phyloP scores from a whole-genome alignment of 2,797 vertebrate genomes.

The Ctenosaura bakeri region DNA sequence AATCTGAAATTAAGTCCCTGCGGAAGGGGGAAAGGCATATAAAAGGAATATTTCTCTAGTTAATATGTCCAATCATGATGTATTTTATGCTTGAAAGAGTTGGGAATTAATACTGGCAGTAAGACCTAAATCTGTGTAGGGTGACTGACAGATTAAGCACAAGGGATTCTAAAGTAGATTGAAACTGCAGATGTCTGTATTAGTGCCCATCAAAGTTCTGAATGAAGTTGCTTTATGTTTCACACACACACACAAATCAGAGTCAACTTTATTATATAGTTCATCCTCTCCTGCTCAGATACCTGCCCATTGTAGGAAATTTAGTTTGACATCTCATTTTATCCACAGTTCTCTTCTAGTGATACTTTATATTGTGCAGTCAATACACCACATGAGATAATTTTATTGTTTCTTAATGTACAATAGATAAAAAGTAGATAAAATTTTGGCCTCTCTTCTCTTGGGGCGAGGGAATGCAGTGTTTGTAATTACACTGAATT shows the following conservation, averaged over 20 bases:
- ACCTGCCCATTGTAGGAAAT: conserved; percentile 39
- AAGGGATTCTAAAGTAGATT: conserved; percentile 72
- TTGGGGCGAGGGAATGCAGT: neutral
- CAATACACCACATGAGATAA: neutral
- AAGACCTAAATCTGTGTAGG: conserved; percentile 71
- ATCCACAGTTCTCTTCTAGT: neutral
- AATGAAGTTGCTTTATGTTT: conserved; percentile 67
- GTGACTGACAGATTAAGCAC: conserved; percentile 78
- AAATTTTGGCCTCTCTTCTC: neutral
- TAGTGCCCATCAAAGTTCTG: conserved; percentile 66
- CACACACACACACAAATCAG: conserved; percentile 25
- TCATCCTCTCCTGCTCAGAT: conserved; percentile 29
- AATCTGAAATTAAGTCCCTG: conserved; percentile 32
- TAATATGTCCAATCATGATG: conserved; percentile 54
- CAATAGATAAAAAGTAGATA: neutral
- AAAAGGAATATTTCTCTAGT: conserved; percentile 53
- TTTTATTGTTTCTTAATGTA: neutral
- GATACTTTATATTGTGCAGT: neutral
- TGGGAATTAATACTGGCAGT: conserved; percentile 73
- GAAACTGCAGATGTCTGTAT: conserved; percentile 70
- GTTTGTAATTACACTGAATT: neutral
- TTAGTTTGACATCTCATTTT: conserved; percentile 23
- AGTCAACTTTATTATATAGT: conserved; percentile 39
- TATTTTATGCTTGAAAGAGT: conserved; percentile 76
- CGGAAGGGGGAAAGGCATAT: conserved; percentile 27